Conservation (phyloP, 2,888 invertebrate genomes). For the Habrosyne pyritoides region DNA sequence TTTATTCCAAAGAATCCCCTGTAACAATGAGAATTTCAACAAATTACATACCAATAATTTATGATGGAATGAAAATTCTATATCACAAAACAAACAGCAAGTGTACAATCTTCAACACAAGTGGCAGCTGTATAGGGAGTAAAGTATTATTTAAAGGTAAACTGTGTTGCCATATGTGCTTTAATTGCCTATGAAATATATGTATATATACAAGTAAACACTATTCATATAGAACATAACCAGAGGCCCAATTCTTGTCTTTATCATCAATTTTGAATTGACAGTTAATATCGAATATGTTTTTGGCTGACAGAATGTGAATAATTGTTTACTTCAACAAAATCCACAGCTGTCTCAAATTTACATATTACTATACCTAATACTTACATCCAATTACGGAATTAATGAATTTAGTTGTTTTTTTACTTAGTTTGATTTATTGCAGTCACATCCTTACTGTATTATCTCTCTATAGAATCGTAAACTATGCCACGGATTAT, state of each 20-base stretch:
- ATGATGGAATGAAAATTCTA: conserved; percentile 31
- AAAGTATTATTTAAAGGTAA: conserved; percentile 16
- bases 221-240: background rate
- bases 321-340: too few relatives aligned
- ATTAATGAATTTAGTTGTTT: too few relatives aligned
- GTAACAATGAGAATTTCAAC: conserved; percentile 4
- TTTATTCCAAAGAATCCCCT: background rate
- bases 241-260: background rate
- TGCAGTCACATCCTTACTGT: too few relatives aligned
- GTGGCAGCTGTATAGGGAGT: conserved; percentile 4
- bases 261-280: too few relatives aligned
- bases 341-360: too few relatives aligned
- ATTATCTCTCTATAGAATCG: too few relatives aligned
- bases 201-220: background rate
- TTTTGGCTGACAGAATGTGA: too few relatives aligned
- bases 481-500: too few relatives aligned
- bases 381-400: too few relatives aligned
- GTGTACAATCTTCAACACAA: background rate
- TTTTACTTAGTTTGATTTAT: too few relatives aligned
- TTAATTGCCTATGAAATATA: background rate
- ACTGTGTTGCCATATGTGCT: background rate
- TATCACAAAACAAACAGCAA: conserved; percentile 20
- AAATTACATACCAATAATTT: conserved; percentile 15
- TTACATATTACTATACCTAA: too few relatives aligned
- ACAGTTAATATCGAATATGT: too few relatives aligned